phyloP scores from a whole-genome alignment of 2,888 invertebrate genomes.

The Drosophila cracens region DNA sequence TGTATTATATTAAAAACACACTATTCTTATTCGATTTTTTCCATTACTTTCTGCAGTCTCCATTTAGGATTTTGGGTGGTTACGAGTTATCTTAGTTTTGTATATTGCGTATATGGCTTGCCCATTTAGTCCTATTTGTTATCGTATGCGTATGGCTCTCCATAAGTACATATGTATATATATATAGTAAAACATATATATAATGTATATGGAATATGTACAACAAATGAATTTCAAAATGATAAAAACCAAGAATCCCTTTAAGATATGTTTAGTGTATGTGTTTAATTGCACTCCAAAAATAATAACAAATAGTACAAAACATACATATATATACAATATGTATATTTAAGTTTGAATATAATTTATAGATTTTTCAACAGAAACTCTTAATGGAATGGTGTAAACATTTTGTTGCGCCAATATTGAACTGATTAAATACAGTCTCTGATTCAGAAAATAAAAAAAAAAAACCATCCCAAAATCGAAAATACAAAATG shows the following conservation, averaged over 20 bases:
- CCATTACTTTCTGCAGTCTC: conserved; percentile 70
- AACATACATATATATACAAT: not conserved
- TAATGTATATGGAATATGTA: conserved; percentile 30
- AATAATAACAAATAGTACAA: conserved; percentile 9
- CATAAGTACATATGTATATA: conserved; percentile 13
- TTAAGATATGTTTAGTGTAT: conserved; percentile 52
- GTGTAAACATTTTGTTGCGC: conserved; percentile 7
- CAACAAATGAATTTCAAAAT: conserved; percentile 33
- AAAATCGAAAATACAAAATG: conserved; percentile 56
- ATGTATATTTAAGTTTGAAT: not conserved
- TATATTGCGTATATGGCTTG: conserved; percentile 67
- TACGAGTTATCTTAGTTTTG: conserved; percentile 78
- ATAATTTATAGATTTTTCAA: conserved; percentile 3
- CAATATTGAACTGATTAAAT: conserved; percentile 8
- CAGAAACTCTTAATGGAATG: conserved; percentile 25
- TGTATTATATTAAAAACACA: conserved; percentile 67
- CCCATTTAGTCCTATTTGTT: conserved; percentile 57
- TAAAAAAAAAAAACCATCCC: conserved; percentile 32
- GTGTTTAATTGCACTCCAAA: conserved; percentile 45
- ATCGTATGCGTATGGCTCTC: conserved; percentile 32
- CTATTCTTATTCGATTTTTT: conserved; percentile 70
- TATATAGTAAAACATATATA: conserved; percentile 11
- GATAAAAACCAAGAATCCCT: conserved; percentile 23
- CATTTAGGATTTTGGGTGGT: conserved; percentile 79
- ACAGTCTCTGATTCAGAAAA: conserved; percentile 18